These are phyloP conservation scores for Habropoda laboriosa DNA, from an alignment of 1,140 invertebrate genomes.

Conservation along the genomic window DNA sequence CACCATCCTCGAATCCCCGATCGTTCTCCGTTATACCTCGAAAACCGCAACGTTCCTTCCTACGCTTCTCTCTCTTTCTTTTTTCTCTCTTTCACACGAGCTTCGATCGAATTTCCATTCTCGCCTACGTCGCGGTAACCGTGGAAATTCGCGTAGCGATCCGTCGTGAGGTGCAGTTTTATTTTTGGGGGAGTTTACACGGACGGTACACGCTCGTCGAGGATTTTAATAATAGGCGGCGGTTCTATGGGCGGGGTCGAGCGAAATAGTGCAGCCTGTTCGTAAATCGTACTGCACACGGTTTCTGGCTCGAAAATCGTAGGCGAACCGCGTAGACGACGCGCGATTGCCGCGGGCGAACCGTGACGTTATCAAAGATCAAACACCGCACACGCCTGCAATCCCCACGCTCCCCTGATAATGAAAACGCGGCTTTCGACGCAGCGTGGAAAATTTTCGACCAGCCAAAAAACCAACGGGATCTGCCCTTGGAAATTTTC, in stretches of 20 bases:
- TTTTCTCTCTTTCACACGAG: no score
- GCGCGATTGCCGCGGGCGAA: no score
- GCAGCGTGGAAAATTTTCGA: conserved; percentile 32
- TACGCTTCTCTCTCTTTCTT: no score
- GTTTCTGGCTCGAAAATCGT: conserved; percentile 26
- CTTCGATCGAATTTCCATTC: neutral
- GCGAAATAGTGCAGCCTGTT: conserved; percentile 27
- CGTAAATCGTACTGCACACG: neutral
- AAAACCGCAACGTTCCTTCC: no score
- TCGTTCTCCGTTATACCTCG: no score
- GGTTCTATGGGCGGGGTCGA: conserved; percentile 18
- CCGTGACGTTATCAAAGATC: conserved; percentile 30
- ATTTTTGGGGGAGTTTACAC: conserved; percentile 44
- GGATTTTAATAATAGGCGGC: conserved; percentile 47
- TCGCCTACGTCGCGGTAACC: neutral
- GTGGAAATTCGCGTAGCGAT: neutral
- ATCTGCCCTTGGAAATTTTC: no score
- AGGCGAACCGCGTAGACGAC: neutral
- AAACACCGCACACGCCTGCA: conserved; percentile 28
- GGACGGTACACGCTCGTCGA: conserved; percentile 28
- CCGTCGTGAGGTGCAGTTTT: conserved; percentile 31
- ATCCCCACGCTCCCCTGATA: conserved; percentile 19
- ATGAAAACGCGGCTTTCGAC: neutral
- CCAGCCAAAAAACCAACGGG: neutral
- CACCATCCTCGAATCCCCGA: no score